These are phyloP conservation scores for Buceros bicornis DNA, from an alignment of 2,797 vertebrate genomes.

Conservation along the genomic window DNA sequence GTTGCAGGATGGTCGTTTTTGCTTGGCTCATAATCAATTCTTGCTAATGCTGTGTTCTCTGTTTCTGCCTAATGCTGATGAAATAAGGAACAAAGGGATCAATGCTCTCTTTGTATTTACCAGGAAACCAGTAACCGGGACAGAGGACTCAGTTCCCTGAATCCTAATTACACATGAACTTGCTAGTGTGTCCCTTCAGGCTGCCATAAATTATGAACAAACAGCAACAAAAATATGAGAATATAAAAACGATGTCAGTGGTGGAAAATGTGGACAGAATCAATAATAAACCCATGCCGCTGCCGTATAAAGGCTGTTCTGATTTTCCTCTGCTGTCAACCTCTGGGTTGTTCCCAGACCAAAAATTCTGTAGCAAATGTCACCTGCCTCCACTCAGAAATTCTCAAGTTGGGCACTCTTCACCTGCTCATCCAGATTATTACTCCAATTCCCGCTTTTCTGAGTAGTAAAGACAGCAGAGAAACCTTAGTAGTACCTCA, in stretches of 20 bases:
- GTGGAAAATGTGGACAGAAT: background rate
- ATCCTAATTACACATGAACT: background rate
- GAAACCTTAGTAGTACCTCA: background rate
- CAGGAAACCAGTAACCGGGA: constrained; percentile 25
- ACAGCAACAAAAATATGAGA: background rate
- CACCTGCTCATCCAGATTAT: background rate
- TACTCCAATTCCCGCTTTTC: background rate
- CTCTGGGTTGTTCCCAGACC: background rate
- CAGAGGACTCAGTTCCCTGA: background rate
- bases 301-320: background rate
- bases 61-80: constrained; percentile 47
- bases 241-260: background rate
- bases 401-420: background rate
- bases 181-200: background rate
- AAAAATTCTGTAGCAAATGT: background rate
- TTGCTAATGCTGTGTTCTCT: constrained; percentile 23
- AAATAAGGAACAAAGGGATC: constrained; percentile 51
- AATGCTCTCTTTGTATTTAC: constrained; percentile 53
- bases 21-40: constrained; percentile 31
- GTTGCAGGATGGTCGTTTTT: background rate
- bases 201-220: background rate
- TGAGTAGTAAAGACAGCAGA: background rate
- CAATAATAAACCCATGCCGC: background rate
- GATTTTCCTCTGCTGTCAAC: background rate
- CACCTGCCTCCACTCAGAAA: background rate